These are phyloP conservation scores for Dendrolimus kikuchii DNA, from an alignment of 1,140 invertebrate species.

Conservation along the genomic window DNA sequence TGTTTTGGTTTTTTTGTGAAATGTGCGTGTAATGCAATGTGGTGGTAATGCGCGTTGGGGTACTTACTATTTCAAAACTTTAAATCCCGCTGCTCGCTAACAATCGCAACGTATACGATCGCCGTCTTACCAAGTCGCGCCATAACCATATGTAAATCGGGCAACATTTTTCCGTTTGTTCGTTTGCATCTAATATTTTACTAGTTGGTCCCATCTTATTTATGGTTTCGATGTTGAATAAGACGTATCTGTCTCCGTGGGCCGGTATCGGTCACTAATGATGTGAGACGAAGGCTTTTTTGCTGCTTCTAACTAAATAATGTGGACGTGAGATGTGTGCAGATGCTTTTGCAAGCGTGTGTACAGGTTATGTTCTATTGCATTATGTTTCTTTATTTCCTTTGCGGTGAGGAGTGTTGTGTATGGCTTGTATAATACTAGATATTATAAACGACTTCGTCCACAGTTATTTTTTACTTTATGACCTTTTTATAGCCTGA, in stretches of 20 bases:
- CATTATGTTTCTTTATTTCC: no score
- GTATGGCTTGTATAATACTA: no score
- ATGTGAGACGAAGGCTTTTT: slow-evolving; percentile 33
- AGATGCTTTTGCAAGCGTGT: slow-evolving; percentile 18
- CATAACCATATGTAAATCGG: slow-evolving; percentile 42
- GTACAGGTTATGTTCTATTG: slow-evolving; percentile 2
- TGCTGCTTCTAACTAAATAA: slow-evolving; percentile 40
- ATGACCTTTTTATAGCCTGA: no score
- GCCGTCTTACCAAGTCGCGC: slow-evolving; percentile 3
- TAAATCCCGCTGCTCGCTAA: no score
- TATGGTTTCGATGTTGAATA: slow-evolving; percentile 34
- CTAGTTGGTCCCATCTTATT: slow-evolving; percentile 36
- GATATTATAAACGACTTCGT: no score
- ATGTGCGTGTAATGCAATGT: no score
- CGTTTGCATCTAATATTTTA: slow-evolving; percentile 59
- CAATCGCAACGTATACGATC: neutral
- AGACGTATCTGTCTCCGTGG: slow-evolving; percentile 38
- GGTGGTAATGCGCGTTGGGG: no score
- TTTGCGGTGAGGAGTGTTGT: no score
- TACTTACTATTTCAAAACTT: no score
- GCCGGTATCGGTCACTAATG: slow-evolving; percentile 41
- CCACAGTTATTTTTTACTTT: no score
- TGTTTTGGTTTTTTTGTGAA: no score
- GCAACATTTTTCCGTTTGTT: slow-evolving; percentile 39
- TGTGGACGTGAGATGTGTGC: slow-evolving; percentile 28